Evolutionary conservation across 1,140 invertebrate species (phyloP).

Genomic region (Drosophila mayri): DNA sequence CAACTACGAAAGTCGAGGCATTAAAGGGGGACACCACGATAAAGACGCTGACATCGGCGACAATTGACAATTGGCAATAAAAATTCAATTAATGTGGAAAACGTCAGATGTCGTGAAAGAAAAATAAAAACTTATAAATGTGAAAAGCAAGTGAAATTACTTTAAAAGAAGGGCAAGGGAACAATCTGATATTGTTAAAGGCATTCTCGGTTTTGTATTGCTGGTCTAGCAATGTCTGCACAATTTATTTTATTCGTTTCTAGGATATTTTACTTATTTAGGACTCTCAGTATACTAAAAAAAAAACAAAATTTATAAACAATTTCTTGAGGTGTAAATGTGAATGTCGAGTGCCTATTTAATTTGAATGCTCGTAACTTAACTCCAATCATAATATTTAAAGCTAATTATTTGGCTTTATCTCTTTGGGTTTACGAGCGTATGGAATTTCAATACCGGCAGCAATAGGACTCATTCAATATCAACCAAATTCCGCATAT

Average conservation of each 20-base stretch:
- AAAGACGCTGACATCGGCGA: constrained; percentile 20
- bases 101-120: constrained; percentile 38
- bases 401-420: neutral
- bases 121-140: constrained; percentile 31
- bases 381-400: neutral
- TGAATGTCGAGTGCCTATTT: neutral
- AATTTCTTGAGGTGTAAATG: neutral
- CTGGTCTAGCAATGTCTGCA: too few species aligned
- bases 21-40: constrained; percentile 18
- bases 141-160: constrained; percentile 37
- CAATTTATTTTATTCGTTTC: neutral
- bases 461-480: neutral
- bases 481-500: neutral
- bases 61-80: constrained; percentile 77
- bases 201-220: neutral
- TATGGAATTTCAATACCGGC: constrained; percentile 5
- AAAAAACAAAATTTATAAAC: too few species aligned
- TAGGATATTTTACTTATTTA: too few species aligned
- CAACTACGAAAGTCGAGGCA: constrained; percentile 12
- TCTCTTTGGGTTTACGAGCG: neutral
- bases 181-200: neutral
- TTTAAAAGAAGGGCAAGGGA: neutral
- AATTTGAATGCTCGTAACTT: neutral
- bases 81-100: constrained; percentile 71
- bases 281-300: neutral